Percentiles rank a stretch among this genome's conserved stretches.
Conservation (phyloP, 2,113 vertebrate species). For the Oncorhynchus nerka region DNA sequence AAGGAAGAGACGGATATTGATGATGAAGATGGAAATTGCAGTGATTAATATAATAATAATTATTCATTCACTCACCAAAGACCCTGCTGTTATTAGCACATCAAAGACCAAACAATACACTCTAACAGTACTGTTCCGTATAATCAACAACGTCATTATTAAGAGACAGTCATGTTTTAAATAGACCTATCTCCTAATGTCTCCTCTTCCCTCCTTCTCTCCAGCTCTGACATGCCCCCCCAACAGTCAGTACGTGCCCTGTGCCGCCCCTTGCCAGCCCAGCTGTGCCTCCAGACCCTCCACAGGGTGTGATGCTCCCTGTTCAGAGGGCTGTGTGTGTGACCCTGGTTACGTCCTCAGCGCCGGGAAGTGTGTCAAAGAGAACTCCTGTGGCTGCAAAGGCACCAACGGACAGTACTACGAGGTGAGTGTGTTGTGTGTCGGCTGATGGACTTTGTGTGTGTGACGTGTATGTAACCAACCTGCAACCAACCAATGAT, state of each 20-base stretch:
- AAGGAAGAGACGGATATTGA: no score
- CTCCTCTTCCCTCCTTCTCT: not conserved
- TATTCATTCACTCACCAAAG: no score
- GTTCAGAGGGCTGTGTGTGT: conserved; percentile 74
- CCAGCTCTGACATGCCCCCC: conserved; percentile 63
- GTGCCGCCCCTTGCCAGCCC: conserved; percentile 62
- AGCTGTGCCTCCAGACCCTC: conserved; percentile 53
- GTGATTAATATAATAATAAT: no score
- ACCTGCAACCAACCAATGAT: no score
- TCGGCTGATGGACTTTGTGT: no score
- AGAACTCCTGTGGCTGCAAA: conserved; percentile 64
- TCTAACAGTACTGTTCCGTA: no score
- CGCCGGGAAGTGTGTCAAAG: conserved; percentile 64
- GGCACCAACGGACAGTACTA: conserved; percentile 69
- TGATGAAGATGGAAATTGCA: no score
- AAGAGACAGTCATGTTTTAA: no score
- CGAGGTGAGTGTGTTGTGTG: conserved; percentile 50
- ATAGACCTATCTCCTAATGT: not conserved
- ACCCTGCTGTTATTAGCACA: no score
- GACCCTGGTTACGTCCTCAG: conserved; percentile 72
- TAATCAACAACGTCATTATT: no score
- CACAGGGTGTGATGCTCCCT: conserved; percentile 59
- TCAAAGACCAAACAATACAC: not conserved
- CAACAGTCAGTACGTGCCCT: conserved; percentile 74
- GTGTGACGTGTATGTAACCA: not conserved